Percentiles rank a stretch among this genome's conserved stretches.
phyloP scores from a whole-genome alignment of 1,140 invertebrate genomes.

The Bombus vancouverensis region DNA sequence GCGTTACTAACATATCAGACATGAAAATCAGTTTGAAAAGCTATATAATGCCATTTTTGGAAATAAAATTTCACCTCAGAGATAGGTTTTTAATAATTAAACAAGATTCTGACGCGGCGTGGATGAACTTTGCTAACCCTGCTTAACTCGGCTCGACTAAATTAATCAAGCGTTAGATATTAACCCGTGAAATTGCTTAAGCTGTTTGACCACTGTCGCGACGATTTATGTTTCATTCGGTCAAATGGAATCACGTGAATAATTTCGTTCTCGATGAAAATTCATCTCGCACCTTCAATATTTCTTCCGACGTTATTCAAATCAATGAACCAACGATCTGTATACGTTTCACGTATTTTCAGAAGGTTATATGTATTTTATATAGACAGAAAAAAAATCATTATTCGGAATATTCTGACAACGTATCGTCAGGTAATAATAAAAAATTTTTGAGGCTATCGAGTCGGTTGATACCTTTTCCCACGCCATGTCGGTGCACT shows the following conservation, averaged over 20 bases:
- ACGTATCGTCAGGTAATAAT: slow-evolving; percentile 1
- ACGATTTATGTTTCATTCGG: neutral
- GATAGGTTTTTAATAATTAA: neutral
- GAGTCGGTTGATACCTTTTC: slow-evolving; percentile 24
- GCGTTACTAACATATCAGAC: neutral
- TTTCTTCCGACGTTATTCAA: neutral
- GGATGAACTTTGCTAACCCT: neutral
- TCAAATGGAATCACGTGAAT: neutral
- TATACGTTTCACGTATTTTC: neutral
- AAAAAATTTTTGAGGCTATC: slow-evolving; percentile 49
- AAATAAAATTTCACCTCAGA: neutral
- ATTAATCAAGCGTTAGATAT: neutral
- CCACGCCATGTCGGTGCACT: slow-evolving; percentile 17
- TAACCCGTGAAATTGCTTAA: neutral
- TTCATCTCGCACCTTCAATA: neutral
- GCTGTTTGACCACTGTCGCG: neutral
- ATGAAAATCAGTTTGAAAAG: neutral
- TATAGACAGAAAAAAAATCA: neutral
- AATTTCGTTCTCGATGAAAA: neutral
- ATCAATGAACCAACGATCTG: neutral
- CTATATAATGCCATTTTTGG: neutral
- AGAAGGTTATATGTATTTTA: neutral
- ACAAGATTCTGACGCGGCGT: neutral
- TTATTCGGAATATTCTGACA: neutral
- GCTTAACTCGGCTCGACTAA: neutral